Evolutionary conservation across 2,797 vertebrate species (phyloP).

Genomic region (Fistularia commersonii): DNA sequence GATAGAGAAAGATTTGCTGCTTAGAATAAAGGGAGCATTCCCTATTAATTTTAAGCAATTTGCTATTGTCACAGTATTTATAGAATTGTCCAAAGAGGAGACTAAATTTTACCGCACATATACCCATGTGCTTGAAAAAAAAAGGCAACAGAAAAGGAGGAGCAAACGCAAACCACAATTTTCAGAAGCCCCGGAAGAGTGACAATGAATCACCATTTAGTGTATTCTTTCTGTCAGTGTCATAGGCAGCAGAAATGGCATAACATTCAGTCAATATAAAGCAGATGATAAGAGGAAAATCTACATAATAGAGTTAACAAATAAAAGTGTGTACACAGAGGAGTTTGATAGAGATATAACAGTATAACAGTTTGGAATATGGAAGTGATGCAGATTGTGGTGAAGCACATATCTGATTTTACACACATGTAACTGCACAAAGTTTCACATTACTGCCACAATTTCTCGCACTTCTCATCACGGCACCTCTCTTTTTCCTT

Average conservation of each 20-base stretch:
- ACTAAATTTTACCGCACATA: conserved; percentile 31
- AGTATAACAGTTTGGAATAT: conserved; percentile 21
- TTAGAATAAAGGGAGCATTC: conserved; percentile 40
- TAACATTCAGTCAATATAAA: conserved; percentile 18
- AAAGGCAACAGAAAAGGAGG: conserved; percentile 60
- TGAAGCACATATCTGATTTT: conserved; percentile 32
- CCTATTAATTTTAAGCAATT: conserved; percentile 27
- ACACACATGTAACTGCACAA: conserved; percentile 39
- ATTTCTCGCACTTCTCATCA: conserved; percentile 52
- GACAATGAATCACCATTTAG: conserved; percentile 58
- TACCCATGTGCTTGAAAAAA: conserved; percentile 37
- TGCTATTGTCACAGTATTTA: conserved; percentile 33
- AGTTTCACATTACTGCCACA: conserved; percentile 50
- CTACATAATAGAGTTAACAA: not conserved
- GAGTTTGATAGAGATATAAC: too few species aligned
- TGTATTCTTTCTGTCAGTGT: conserved; percentile 61
- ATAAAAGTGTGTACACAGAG: not conserved
- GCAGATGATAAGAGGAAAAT: conserved; percentile 12
- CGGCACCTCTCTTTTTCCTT: conserved; percentile 3
- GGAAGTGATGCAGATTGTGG: conserved; percentile 46
- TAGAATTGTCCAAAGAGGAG: conserved; percentile 12
- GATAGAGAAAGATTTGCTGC: conserved; percentile 17
- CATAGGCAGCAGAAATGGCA: conserved; percentile 21
- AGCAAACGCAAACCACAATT: conserved; percentile 49
- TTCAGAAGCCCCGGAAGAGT: conserved; percentile 57